A percentile compares a stretch with the other conserved stretches of the same genome.
Evolutionary conservation across 1,140 invertebrate genomes (phyloP).

Genomic region (Listronotus bonariensis): DNA sequence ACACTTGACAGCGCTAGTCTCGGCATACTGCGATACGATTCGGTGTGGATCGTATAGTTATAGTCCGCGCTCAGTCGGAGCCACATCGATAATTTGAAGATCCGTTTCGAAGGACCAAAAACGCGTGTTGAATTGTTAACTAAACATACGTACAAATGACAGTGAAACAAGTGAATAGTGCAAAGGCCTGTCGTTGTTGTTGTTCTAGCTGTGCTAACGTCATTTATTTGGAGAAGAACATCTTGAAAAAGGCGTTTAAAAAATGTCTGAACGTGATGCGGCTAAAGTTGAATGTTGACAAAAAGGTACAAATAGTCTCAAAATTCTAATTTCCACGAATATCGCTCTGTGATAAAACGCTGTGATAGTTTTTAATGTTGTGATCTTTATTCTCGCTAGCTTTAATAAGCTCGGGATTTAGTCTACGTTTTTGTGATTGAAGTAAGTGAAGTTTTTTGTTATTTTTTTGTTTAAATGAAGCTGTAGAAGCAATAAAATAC

Average conservation of each 20-base stretch:
- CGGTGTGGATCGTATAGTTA: background rate
- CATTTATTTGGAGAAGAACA: slow-evolving; percentile 23
- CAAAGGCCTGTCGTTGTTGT: background rate
- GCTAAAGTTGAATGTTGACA: slow-evolving; percentile 51
- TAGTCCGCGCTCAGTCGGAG: slow-evolving; percentile 2
- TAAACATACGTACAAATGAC: slow-evolving; percentile 12
- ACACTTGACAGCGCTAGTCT: slow-evolving; percentile 45
- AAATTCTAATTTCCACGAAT: slow-evolving; percentile 17
- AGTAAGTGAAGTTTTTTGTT: slow-evolving; percentile 10
- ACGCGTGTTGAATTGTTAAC: background rate
- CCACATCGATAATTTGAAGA: background rate
- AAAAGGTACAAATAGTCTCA: slow-evolving; percentile 49
- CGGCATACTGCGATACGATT: slow-evolving; percentile 16
- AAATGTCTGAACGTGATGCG: slow-evolving; percentile 50
- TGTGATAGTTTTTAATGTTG: slow-evolving; percentile 35
- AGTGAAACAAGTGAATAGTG: slow-evolving; percentile 15
- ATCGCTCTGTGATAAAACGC: slow-evolving; percentile 32
- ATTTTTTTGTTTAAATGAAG: background rate
- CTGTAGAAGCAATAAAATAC: too few relatives aligned
- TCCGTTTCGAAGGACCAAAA: background rate
- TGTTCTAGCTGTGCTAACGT: background rate
- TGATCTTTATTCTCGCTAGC: slow-evolving; percentile 12
- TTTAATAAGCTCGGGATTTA: background rate
- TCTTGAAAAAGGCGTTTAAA: slow-evolving; percentile 48
- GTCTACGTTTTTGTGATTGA: slow-evolving; percentile 4